phyloP scores from a whole-genome alignment of 2,888 invertebrate species.

The Cryptophagus acutangulus region DNA sequence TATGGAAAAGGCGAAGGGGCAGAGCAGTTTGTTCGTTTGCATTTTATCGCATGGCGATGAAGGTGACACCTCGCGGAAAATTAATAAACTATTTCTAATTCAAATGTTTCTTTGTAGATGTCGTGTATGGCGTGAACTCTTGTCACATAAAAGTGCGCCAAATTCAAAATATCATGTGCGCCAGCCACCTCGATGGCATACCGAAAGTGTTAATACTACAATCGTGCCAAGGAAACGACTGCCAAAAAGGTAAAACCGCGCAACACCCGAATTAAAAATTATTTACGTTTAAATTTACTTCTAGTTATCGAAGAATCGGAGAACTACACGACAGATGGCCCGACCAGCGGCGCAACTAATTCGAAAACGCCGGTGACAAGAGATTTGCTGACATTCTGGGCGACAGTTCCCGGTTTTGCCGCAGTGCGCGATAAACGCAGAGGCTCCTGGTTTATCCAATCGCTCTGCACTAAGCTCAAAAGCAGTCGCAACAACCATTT shows the following conservation, averaged over 20 bases:
- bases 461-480: slow-evolving; percentile 36
- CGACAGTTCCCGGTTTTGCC: slow-evolving; percentile 42
- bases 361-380: slow-evolving; percentile 27
- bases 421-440: slow-evolving; percentile 37
- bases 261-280: background rate
- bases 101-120: slow-evolving; percentile 38
- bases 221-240: slow-evolving; percentile 52
- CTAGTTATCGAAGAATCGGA: slow-evolving; percentile 19
- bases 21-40: slow-evolving; percentile 47
- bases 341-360: slow-evolving; percentile 22
- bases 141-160: slow-evolving; percentile 46
- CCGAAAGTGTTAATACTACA: slow-evolving; percentile 56
- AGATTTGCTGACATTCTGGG: slow-evolving; percentile 40
- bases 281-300: slow-evolving; percentile 7
- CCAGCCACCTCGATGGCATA: slow-evolving; percentile 44
- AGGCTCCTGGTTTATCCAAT: slow-evolving; percentile 45
- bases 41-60: slow-evolving; percentile 48
- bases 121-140: slow-evolving; percentile 51
- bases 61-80: slow-evolving; percentile 30
- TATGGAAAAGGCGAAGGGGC: slow-evolving; percentile 31
- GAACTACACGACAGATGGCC: slow-evolving; percentile 28
- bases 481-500: slow-evolving; percentile 33
- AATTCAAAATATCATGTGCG: slow-evolving; percentile 48
- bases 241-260: slow-evolving; percentile 32
- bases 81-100: slow-evolving; percentile 5